Base-by-base conservation (phyloP, 2,797 vertebrate species). In the Crenichthys baileyi region DNA sequence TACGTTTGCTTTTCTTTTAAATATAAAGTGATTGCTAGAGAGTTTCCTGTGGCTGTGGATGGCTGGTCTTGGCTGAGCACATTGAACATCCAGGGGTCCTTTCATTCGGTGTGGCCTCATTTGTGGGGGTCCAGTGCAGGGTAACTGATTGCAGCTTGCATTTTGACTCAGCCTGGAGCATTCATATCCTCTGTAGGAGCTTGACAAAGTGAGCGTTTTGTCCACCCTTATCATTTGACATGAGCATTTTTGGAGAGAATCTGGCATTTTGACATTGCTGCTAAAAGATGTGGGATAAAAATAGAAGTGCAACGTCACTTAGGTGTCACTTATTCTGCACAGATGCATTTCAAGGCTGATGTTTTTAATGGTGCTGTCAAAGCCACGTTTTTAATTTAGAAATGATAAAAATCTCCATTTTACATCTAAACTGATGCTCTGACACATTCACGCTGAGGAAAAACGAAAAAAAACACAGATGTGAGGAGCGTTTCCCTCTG, bases 401-500 rank as follows among this genome's bases (percentile, higher is more conserved):
- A 29, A 5, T 73, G 67, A 86, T 73, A 75, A 85, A 73, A 85
- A 79, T 29, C 60, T 79, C 72, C 36, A 60, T 82, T 78, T 79
- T 73, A 81, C 72, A 73, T 83, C 82, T 80, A 88, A 76, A 75
- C 12, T 7, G 79, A 89, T 65, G 51, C 81, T 79, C 79, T 84
- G 76, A 79, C 70, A 83, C 82, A 85, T 31, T 46, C 83, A 80
- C 41, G 53, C 80, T 82, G 78, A 84, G 80, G 83, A 75, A 92
- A 91, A n/a, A 44, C 16, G 13, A 70, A 70, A 46, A 51, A 50
- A 51, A 51, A 15, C 44, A 90, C 92, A 94, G 92, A 94, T 94
- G 94, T 93, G 92, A 88, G 88, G 90, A 92, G 92, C 93, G 91
- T 92, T 93, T 93, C 93, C 92, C 87, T 88, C 91, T 92, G 94